phyloP scores from a whole-genome alignment of 30 jellyfish, hydroid and myxozoan genomes.

The Aurelia aurita region DNA sequence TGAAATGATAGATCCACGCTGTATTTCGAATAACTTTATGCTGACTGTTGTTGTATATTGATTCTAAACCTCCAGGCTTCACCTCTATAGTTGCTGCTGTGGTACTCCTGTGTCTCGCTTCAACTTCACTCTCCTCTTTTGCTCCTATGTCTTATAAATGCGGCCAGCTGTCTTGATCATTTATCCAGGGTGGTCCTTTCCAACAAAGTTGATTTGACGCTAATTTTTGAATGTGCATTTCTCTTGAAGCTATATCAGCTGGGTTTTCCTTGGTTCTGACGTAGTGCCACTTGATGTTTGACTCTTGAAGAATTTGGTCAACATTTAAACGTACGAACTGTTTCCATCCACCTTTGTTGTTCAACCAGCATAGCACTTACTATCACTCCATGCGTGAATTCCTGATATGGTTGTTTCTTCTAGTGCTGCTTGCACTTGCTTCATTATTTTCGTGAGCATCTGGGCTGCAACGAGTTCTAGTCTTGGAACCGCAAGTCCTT shows the following conservation, averaged over 20 bases:
- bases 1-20: slow-evolving; percentile 23
- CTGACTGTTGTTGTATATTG: slow-evolving; percentile 1
- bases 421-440: slow-evolving; percentile 22
- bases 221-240: too few relatives aligned
- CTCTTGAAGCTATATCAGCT: too few relatives aligned
- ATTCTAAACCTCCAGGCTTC: slow-evolving; percentile 2
- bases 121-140: slow-evolving; percentile 5
- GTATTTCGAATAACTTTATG: too few relatives aligned
- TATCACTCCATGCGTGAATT: slow-evolving; percentile 14
- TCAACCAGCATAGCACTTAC: slow-evolving; percentile 34
- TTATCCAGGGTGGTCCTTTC: slow-evolving; percentile 46
- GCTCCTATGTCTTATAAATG: slow-evolving; percentile 18
- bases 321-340: slow-evolving; percentile 33
- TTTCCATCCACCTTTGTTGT: slow-evolving; percentile 32
- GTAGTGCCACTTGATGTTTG: slow-evolving; percentile 38
- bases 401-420: background rate
- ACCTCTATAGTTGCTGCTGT: background rate
- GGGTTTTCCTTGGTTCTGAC: too few relatives aligned
- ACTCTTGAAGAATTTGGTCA: slow-evolving; percentile 38
- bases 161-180: slow-evolving; percentile 21
- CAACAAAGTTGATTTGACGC: background rate
- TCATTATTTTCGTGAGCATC: background rate
- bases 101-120: slow-evolving; percentile 19
- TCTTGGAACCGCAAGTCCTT: slow-evolving; percentile 14
- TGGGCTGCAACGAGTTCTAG: slow-evolving; percentile 36